These are phyloP conservation scores for Cryptoprocta ferox DNA, from an alignment of 2,797 vertebrate species.

Conservation along the genomic window DNA sequence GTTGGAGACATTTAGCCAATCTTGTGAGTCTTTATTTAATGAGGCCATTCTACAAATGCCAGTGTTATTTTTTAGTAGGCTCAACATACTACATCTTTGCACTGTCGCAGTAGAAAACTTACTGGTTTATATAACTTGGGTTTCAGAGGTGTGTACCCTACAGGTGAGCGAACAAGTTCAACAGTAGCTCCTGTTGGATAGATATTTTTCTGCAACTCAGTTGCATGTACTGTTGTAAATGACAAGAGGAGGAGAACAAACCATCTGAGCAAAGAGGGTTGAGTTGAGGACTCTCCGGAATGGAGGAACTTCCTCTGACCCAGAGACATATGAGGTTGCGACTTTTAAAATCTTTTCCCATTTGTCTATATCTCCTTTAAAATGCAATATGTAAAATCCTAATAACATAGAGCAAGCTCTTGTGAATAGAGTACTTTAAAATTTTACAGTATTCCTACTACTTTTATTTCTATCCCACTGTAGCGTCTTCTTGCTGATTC, in stretches of 20 bases:
- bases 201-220: not conserved
- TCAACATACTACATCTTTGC: not conserved
- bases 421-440: conserved; percentile 48
- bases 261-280: not conserved
- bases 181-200: not conserved
- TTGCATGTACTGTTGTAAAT: conserved; percentile 34
- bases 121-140: not conserved
- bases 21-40: not conserved
- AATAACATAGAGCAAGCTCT: not conserved
- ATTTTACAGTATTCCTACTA: not conserved
- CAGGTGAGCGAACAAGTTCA: not conserved
- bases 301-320: not conserved
- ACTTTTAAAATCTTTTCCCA: conserved; percentile 8
- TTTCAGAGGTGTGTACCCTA: not conserved
- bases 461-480: not conserved
- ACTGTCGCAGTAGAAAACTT: not conserved
- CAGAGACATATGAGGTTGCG: not conserved
- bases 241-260: conserved; percentile 2
- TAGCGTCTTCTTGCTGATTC: not conserved
- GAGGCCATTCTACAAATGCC: not conserved
- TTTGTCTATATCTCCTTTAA: conserved; percentile 32
- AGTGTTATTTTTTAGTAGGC: not conserved
- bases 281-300: not conserved
- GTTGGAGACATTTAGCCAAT: not conserved
- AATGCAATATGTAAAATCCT: conserved; percentile 48